phyloP scores from a whole-genome alignment of 2,888 invertebrate species.

The Mechanitis messenoides region DNA sequence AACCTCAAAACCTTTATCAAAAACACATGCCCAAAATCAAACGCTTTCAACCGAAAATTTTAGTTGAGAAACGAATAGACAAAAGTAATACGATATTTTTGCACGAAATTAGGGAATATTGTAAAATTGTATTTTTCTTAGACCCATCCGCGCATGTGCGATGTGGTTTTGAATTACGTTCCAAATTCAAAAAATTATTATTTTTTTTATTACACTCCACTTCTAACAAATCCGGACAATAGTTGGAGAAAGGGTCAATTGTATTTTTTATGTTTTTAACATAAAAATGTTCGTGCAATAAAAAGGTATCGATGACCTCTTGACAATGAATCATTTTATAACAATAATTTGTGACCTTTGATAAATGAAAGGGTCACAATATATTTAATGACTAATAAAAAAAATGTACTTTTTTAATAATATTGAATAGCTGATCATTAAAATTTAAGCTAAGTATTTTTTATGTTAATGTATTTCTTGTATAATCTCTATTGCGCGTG shows the following conservation, averaged over 20 bases:
- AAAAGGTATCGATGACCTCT: constrained; percentile 40
- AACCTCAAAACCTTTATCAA: constrained; percentile 42
- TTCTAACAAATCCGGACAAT: constrained; percentile 53
- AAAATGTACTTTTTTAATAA: not conserved
- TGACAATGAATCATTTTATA: constrained; percentile 35
- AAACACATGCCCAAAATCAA: constrained; percentile 61
- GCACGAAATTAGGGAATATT: constrained; percentile 66
- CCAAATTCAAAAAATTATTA: constrained; percentile 40
- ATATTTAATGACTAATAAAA: constrained; percentile 8
- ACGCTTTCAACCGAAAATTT: constrained; percentile 51
- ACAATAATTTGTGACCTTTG: constrained; percentile 38
- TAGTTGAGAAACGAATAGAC: constrained; percentile 35
- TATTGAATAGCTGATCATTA: no score
- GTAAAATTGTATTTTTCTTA: constrained; percentile 66
- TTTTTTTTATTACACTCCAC: constrained; percentile 54
- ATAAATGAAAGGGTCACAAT: constrained; percentile 16
- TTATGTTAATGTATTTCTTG: not conserved
- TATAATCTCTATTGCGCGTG: no score
- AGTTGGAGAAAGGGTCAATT: constrained; percentile 66
- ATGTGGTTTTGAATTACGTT: constrained; percentile 62
- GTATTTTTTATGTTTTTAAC: constrained; percentile 40
- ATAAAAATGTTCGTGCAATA: constrained; percentile 54
- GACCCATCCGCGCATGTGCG: constrained; percentile 57
- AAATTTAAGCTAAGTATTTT: not conserved
- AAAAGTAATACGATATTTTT: constrained; percentile 67